phyloP scores from a whole-genome alignment of 2,888 invertebrate genomes.

The Oithona nana region DNA sequence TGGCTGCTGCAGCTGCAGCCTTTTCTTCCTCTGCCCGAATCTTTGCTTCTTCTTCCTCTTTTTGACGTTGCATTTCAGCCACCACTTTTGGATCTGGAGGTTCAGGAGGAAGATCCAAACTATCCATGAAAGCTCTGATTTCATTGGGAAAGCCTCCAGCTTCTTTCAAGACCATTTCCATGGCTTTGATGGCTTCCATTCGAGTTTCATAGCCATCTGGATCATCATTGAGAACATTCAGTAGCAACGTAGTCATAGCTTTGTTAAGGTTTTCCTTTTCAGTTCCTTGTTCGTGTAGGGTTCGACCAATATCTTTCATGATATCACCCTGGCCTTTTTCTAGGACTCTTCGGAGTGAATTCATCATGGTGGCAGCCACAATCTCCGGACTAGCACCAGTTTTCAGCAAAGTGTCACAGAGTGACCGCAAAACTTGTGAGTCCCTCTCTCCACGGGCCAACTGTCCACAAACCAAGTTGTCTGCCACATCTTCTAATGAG shows the following conservation, averaged over 20 bases:
- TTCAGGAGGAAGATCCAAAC: background rate
- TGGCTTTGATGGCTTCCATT: background rate
- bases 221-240: constrained; percentile 7
- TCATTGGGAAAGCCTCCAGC: constrained; percentile 4
- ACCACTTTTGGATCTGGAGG: background rate
- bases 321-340: constrained; percentile 5
- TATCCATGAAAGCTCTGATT: background rate
- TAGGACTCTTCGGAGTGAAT: background rate
- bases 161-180: constrained; percentile 7
- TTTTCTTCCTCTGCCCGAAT: background rate
- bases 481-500: constrained; percentile 17
- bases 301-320: constrained; percentile 8
- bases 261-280: background rate
- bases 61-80: background rate
- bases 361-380: constrained; percentile 14
- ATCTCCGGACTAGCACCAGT: constrained; percentile 9
- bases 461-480: constrained; percentile 5
- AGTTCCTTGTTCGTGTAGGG: background rate
- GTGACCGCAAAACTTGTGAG: background rate
- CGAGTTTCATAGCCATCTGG: constrained; percentile 2
- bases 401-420: constrained; percentile 7
- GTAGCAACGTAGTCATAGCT: background rate
- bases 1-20: background rate
- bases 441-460: constrained; percentile 15
- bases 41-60: background rate